Evolutionary conservation across 92 coral and sea anemone genomes (phyloP).

Genomic region (Epizoanthus illoricatus): DNA sequence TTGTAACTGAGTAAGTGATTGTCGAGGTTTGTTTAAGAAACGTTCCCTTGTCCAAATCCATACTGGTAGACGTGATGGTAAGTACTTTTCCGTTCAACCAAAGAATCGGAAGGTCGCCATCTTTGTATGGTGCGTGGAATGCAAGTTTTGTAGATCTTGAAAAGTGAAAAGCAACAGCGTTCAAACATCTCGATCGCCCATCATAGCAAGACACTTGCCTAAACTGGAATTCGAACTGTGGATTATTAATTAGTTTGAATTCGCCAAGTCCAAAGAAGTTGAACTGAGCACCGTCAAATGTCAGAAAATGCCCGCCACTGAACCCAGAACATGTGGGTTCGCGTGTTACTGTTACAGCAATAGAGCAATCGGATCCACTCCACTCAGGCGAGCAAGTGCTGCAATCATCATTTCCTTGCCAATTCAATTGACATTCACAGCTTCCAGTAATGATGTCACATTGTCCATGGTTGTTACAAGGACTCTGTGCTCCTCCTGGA

Average conservation of each 20-base stretch:
- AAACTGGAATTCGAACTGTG: slow-evolving; percentile 50
- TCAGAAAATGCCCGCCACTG: slow-evolving; percentile 65
- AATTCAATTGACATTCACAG: slow-evolving; percentile 56
- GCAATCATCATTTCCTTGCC: slow-evolving; percentile 61
- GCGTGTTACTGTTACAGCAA: slow-evolving; percentile 44
- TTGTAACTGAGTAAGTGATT: slow-evolving; percentile 33
- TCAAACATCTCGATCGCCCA: slow-evolving; percentile 60
- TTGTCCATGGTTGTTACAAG: slow-evolving; percentile 61
- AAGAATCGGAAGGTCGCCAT: slow-evolving; percentile 32
- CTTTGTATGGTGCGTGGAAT: slow-evolving; percentile 50
- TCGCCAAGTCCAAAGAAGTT: slow-evolving; percentile 58
- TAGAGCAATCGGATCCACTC: slow-evolving; percentile 57
- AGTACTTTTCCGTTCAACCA: slow-evolving; percentile 43
- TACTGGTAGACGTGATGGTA: slow-evolving; percentile 20
- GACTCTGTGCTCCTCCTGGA: slow-evolving; percentile 57
- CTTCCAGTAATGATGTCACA: slow-evolving; percentile 52
- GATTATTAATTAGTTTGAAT: slow-evolving; percentile 45
- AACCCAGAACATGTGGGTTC: slow-evolving; percentile 61
- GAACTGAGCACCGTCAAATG: slow-evolving; percentile 63
- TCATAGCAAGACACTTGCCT: slow-evolving; percentile 65
- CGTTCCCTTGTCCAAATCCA: slow-evolving; percentile 36
- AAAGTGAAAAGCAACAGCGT: slow-evolving; percentile 56
- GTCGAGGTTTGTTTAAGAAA: slow-evolving; percentile 47
- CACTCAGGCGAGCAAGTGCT: slow-evolving; percentile 59
- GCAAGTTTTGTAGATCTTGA: slow-evolving; percentile 38